A percentile compares a stretch with the other conserved stretches of the same genome.
Evolutionary conservation across 2,888 invertebrate genomes (phyloP).

Genomic region (Gymnosoma rotundatum): DNA sequence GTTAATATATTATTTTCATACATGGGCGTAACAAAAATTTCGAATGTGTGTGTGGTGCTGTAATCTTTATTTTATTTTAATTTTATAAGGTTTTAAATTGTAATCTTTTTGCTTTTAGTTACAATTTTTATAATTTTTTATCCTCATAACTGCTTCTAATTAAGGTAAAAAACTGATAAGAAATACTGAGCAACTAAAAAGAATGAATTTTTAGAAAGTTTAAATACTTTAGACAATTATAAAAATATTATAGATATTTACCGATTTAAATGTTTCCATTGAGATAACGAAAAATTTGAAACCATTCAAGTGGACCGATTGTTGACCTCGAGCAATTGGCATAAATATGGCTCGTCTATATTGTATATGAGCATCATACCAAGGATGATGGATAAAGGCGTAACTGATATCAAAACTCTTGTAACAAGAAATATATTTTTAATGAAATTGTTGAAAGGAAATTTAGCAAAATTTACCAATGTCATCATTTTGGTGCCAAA

Average conservation of each 20-base stretch:
- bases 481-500: slow-evolving; percentile 71
- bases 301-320: slow-evolving; percentile 72
- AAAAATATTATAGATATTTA: slow-evolving; percentile 28
- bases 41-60: too few relatives aligned
- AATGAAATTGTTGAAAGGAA: neutral
- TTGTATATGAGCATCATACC: slow-evolving; percentile 71
- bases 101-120: too few relatives aligned
- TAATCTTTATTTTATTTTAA: too few relatives aligned
- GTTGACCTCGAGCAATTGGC: slow-evolving; percentile 71
- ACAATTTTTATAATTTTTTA: neutral
- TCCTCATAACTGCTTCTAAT: slow-evolving; percentile 69
- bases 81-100: too few relatives aligned
- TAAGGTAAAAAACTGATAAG: slow-evolving; percentile 74
- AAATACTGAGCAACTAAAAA: slow-evolving; percentile 70
- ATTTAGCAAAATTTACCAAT: slow-evolving; percentile 59
- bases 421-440: neutral
- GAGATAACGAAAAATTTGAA: slow-evolving; percentile 73
- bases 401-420: slow-evolving; percentile 71
- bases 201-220: neutral
- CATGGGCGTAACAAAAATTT: too few relatives aligned
- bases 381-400: slow-evolving; percentile 71
- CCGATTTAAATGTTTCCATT: slow-evolving; percentile 73
- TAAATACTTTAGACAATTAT: neutral
- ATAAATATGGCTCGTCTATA: slow-evolving; percentile 71
- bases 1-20: too few relatives aligned